These are phyloP conservation scores for Poeciliopsis retropinna DNA, from an alignment of 2,113 vertebrate genomes.

Conservation along the genomic window DNA sequence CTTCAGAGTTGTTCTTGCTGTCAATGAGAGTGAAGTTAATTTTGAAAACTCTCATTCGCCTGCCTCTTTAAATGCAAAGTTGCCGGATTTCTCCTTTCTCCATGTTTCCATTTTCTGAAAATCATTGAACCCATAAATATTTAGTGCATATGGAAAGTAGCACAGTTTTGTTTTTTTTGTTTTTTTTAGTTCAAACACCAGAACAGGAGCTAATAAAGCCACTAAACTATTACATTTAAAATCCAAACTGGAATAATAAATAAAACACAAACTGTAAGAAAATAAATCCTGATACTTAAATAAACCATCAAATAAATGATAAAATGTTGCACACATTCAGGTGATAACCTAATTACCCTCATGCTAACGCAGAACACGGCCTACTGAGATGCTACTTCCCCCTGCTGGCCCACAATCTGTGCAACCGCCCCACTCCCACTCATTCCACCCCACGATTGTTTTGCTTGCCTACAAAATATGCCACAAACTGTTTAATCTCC, in stretches of 20 bases:
- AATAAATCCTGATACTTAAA: background rate
- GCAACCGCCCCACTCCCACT: background rate
- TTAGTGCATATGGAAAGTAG: background rate
- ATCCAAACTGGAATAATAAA: background rate
- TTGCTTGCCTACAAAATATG: background rate
- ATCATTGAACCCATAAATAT: background rate
- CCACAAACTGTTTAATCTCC: background rate
- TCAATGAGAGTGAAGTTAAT: too few relatives aligned
- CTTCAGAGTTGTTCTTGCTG: too few relatives aligned
- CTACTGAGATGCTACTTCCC: background rate
- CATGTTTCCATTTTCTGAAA: background rate
- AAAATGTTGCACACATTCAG: background rate
- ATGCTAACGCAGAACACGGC: background rate
- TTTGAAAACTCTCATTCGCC: background rate
- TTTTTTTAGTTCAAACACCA: too few relatives aligned
- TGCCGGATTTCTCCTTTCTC: background rate
- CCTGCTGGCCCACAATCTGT: slow-evolving; percentile 1
- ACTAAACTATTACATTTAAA: background rate
- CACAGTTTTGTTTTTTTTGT: too few relatives aligned
- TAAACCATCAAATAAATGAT: background rate
- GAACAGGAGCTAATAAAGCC: too few relatives aligned
- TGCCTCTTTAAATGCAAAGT: too few relatives aligned
- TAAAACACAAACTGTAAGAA: background rate
- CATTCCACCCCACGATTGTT: background rate
- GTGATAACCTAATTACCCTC: background rate